Percentiles rank a stretch among this genome's conserved stretches.
These are phyloP conservation scores for Chymomyza caudatula DNA, from an alignment of 2,888 invertebrate species.

Conservation along the genomic window DNA sequence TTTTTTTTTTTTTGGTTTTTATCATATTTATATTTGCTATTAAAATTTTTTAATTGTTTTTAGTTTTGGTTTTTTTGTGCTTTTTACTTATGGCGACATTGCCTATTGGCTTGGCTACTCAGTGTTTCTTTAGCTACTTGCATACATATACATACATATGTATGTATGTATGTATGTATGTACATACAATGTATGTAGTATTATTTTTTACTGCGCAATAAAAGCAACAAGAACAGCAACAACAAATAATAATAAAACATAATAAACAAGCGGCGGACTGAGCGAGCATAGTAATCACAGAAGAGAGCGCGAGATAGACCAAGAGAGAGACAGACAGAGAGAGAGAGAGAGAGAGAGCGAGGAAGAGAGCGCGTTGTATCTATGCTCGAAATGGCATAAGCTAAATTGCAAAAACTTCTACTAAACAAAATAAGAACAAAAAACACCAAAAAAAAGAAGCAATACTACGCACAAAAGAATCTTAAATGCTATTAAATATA, in stretches of 20 bases:
- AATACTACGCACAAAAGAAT: not conserved
- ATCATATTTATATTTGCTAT: not conserved
- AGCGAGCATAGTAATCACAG: constrained; percentile 8
- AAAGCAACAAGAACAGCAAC: constrained; percentile 45
- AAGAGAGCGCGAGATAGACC: not conserved
- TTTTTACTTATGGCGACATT: not conserved
- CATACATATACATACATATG: not conserved
- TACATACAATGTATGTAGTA: constrained; percentile 9
- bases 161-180: not conserved
- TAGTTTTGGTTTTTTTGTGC: not conserved
- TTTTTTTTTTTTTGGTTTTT: not conserved
- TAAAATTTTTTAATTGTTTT: not conserved
- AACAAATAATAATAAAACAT: constrained; percentile 55
- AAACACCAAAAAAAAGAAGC: not conserved
- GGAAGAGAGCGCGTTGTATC: constrained; percentile 1
- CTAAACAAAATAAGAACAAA: constrained; percentile 1
- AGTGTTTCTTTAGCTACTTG: not conserved
- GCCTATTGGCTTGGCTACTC: not conserved
- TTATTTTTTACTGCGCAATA: constrained; percentile 63
- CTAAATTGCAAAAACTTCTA: not conserved
- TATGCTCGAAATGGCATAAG: not conserved
- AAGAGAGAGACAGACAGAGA: not conserved
- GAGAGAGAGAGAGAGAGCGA: not conserved
- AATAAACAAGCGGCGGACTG: constrained; percentile 52
- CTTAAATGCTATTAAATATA: not conserved